A percentile compares a stretch with the other conserved stretches of the same genome.
These are phyloP conservation scores for Blastomussa wellsi DNA, from an alignment of 92 coral and sea anemone genomes.

Conservation along the genomic window DNA sequence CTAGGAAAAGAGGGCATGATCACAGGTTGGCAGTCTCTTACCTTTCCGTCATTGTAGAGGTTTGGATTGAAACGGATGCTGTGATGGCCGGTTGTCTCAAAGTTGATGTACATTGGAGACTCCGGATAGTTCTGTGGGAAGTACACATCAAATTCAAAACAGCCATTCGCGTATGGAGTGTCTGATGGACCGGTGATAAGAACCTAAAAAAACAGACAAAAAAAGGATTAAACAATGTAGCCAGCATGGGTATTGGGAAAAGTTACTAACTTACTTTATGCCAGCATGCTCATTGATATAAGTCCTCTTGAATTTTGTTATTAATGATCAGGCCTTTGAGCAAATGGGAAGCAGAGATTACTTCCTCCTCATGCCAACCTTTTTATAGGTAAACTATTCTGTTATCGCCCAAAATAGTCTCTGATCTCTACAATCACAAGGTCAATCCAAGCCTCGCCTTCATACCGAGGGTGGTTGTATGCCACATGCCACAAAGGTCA, in stretches of 20 bases:
- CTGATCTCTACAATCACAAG: background rate
- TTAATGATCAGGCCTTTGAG: background rate
- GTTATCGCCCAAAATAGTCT: background rate
- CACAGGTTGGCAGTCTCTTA: too few relatives aligned
- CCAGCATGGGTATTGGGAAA: background rate
- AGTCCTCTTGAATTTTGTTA: background rate
- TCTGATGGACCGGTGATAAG: constrained; percentile 98
- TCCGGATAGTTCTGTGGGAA: constrained; percentile 98
- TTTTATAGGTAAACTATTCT: background rate
- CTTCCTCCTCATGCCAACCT: background rate
- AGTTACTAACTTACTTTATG: background rate
- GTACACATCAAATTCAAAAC: constrained; percentile 98
- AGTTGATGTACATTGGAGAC: constrained; percentile 94
- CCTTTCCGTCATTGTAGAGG: constrained; percentile 99
- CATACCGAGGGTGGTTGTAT: background rate
- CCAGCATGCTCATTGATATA: background rate
- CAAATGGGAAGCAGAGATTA: background rate
- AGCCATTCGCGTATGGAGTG: constrained; percentile 99
- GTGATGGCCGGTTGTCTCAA: constrained; percentile 98
- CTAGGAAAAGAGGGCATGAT: too few relatives aligned
- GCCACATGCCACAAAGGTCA: background rate
- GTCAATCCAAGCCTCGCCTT: background rate
- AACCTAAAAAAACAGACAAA: constrained; percentile 57
- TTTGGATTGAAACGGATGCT: constrained; percentile 97
- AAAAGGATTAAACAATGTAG: background rate